phyloP scores from a whole-genome alignment of 2,888 invertebrate species.

The Drosophila suboccidentalis region DNA sequence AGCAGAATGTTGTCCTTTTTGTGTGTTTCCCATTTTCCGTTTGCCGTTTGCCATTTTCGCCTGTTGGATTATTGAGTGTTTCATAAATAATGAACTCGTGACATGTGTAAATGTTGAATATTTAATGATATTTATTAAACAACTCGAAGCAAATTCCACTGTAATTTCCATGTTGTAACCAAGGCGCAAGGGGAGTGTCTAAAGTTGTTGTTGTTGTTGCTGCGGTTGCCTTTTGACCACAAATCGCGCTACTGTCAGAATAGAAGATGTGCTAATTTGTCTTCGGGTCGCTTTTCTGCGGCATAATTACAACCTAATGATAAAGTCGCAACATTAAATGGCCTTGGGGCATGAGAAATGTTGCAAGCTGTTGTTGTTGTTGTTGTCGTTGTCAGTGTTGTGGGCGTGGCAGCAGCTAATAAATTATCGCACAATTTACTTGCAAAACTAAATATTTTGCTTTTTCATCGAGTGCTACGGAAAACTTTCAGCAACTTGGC shows the following conservation, averaged over 20 bases:
- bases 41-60: background rate
- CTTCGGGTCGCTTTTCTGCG: constrained; percentile 34
- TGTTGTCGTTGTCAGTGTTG: background rate
- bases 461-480: constrained; percentile 26
- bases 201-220: background rate
- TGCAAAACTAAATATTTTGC: constrained; percentile 44
- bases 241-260: constrained; percentile 68
- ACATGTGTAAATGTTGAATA: constrained; percentile 56
- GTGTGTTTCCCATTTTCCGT: constrained; percentile 1
- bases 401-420: constrained; percentile 39
- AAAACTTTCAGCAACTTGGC: constrained; percentile 53
- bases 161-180: constrained; percentile 9
- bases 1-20: constrained; percentile 9
- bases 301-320: constrained; percentile 36
- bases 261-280: constrained; percentile 61
- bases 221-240: constrained; percentile 54
- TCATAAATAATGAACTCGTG: constrained; percentile 52
- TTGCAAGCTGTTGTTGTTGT: constrained; percentile 3
- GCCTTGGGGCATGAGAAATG: constrained; percentile 20
- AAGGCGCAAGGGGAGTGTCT: background rate
- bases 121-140: constrained; percentile 57
- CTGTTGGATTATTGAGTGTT: constrained; percentile 48
- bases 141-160: constrained; percentile 34
- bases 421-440: constrained; percentile 59
- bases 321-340: constrained; percentile 2